Evolutionary conservation across 2,797 vertebrate genomes (phyloP).

Genomic region (Delichon dasypus): DNA sequence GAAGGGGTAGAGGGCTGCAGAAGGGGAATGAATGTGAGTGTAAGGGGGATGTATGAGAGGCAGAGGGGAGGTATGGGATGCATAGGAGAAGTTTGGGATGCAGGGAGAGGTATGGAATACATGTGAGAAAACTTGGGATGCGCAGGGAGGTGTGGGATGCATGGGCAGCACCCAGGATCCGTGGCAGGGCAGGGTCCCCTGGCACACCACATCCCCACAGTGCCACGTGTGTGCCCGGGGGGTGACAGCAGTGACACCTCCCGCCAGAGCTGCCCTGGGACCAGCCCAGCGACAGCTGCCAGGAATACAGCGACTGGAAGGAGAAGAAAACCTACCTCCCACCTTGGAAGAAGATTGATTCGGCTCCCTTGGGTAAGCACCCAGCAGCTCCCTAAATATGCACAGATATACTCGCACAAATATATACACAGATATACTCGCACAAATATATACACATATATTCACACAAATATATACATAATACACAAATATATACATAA

Average conservation of each 20-base stretch:
- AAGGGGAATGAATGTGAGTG: rapidly evolving
- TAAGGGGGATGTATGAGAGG: rapidly evolving
- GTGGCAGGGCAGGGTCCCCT: neutral
- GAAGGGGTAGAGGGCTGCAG: neutral
- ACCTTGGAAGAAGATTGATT: constrained; percentile 96
- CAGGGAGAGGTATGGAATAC: neutral
- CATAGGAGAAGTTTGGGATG: neutral
- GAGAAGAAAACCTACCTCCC: constrained; percentile 90
- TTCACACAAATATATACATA: no score
- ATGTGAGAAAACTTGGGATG: neutral
- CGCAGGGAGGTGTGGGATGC: neutral
- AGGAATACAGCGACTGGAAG: constrained; percentile 95
- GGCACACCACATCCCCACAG: rapidly evolving
- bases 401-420: no score
- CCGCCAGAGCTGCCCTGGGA: constrained; percentile 93
- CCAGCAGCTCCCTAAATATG: no score
- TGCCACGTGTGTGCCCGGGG: neutral
- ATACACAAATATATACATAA: no score
- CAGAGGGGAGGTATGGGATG: neutral
- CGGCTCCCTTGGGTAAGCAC: constrained; percentile 83
- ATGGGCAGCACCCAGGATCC: neutral
- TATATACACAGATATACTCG: no score
- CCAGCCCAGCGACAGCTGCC: constrained; percentile 91
- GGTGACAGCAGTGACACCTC: neutral
- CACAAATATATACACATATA: no score